A percentile compares a stretch with the other conserved stretches of the same genome.
phyloP scores from a whole-genome alignment of 2,797 vertebrate genomes.

The Cetoscarus ocellatus region DNA sequence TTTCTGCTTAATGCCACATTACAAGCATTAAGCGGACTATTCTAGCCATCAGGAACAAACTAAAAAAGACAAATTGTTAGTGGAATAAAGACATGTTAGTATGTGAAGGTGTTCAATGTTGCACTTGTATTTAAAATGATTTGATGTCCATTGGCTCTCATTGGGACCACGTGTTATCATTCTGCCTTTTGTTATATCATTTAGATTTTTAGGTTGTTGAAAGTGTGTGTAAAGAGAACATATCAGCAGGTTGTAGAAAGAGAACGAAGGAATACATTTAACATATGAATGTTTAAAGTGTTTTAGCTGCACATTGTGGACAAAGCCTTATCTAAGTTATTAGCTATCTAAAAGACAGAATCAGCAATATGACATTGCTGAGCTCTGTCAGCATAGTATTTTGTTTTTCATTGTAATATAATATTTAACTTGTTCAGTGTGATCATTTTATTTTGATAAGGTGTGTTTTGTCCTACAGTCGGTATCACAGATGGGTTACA shows the following conservation, averaged over 20 bases:
- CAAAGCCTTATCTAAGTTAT: conserved; percentile 78
- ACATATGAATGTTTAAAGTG: conserved; percentile 72
- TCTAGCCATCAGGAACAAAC: neutral
- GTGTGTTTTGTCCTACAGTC: conserved; percentile 29
- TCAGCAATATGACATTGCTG: conserved; percentile 53
- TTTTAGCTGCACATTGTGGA: conserved; percentile 73
- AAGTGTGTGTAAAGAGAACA: conserved; percentile 31
- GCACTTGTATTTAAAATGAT: conserved; percentile 39
- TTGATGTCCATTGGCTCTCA: conserved; percentile 39
- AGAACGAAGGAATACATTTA: conserved; percentile 50
- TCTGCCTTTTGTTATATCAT: conserved; percentile 42
- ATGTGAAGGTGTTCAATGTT: conserved; percentile 49
- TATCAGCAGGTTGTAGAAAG: conserved; percentile 40
- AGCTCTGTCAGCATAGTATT: conserved; percentile 54
- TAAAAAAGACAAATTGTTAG: conserved; percentile 10
- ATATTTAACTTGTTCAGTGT: conserved; percentile 49
- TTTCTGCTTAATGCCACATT: conserved; percentile 6
- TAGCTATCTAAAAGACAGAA: conserved; percentile 57
- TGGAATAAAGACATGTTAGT: conserved; percentile 29
- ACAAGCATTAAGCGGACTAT: conserved; percentile 6
- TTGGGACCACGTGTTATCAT: conserved; percentile 57
- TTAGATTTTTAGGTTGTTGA: conserved; percentile 25
- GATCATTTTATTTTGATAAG: conserved; percentile 48
- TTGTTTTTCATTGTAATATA: conserved; percentile 48
- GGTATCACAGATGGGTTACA: conserved; percentile 42